phyloP scores from a whole-genome alignment of 2,888 invertebrate species.

The Metopia argyrocephala region DNA sequence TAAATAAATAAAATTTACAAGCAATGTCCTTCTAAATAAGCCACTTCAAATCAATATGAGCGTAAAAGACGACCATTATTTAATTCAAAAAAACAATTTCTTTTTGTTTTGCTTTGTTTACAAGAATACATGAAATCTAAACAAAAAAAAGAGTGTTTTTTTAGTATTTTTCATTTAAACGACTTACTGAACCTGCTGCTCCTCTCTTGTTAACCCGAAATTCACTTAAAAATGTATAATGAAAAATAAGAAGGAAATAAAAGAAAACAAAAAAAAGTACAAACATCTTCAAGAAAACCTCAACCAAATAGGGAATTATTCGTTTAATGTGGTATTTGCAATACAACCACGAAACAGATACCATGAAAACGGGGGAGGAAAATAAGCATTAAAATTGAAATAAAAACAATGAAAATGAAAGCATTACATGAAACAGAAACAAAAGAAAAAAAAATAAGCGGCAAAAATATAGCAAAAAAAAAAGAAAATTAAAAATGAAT shows the following conservation, averaged over 20 bases:
- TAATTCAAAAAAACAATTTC: too few species aligned
- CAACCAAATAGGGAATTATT: conserved; percentile 39
- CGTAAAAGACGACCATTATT: conserved; percentile 30
- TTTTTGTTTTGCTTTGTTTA: too few species aligned
- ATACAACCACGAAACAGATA: neutral
- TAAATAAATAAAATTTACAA: conserved; percentile 40
- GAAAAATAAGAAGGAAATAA: neutral
- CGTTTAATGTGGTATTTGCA: conserved; percentile 37
- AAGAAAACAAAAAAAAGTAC: neutral
- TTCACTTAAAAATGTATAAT: too few species aligned
- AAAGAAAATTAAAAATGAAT: neutral
- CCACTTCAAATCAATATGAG: conserved; percentile 47
- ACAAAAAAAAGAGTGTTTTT: neutral
- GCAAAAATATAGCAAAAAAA: conserved; percentile 34
- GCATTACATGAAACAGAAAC: conserved; percentile 59
- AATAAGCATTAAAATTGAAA: neutral
- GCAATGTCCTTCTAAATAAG: conserved; percentile 32
- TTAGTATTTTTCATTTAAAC: neutral
- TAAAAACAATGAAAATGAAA: conserved; percentile 7
- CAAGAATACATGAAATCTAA: too few species aligned
- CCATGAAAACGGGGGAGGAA: neutral
- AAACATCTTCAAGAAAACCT: neutral
- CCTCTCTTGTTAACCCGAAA: too few species aligned
- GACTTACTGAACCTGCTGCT: neutral
- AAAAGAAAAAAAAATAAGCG: conserved; percentile 19